Base-by-base conservation (phyloP, 23 tunicate species). In the Trididemnum clinides region DNA sequence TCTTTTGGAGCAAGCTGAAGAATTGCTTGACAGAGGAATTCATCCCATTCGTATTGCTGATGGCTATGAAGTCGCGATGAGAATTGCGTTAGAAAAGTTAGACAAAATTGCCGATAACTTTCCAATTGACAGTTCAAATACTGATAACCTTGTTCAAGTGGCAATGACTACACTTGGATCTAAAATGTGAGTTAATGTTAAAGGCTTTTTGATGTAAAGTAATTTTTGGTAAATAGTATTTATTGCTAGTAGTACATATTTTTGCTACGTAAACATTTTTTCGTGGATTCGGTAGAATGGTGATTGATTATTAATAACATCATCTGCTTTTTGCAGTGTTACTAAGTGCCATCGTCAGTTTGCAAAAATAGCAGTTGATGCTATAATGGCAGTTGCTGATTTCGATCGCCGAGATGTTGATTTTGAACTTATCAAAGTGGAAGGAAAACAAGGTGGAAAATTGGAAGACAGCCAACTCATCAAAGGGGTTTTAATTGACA, bases 121-220 rank as follows among this genome's bases (percentile, higher is more conserved):
- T 77, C 87, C 91, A 1, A 86, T 97, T n/a, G 83, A 94, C 58
- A 33, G 76, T 1, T 29, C 66, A 2, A 83, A 97, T 77, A 83
- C 85, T 0, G 97, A 88, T 37, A 88, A 84, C 74, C 83, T 91
- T 26, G 50, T 96, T 72, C 86, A 92, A 87, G 95, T 89, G 49
- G 99, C 99, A 62, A 97, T 88, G 95, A 97, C 99, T 3, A 97
- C 99, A 28, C 64, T 97, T 38, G 99, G 99, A 5, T 92, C 97
- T 4, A 97, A 97, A 88, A 97, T 97, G 91, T 88, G 50, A 51
- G 59, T 50, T 34, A 19, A 59, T 44, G 54, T 7, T 44, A 7
- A n/a, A n/a, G n/a, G n/a, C n/a, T n/a, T n/a, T n/a, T n/a, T n/a
- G n/a, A n/a, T n/a, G n/a, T n/a, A n/a, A n/a, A n/a, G n/a, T n/a